Evolutionary conservation across 2,113 vertebrate genomes (phyloP).

Genomic region (Trogon melanurus): DNA sequence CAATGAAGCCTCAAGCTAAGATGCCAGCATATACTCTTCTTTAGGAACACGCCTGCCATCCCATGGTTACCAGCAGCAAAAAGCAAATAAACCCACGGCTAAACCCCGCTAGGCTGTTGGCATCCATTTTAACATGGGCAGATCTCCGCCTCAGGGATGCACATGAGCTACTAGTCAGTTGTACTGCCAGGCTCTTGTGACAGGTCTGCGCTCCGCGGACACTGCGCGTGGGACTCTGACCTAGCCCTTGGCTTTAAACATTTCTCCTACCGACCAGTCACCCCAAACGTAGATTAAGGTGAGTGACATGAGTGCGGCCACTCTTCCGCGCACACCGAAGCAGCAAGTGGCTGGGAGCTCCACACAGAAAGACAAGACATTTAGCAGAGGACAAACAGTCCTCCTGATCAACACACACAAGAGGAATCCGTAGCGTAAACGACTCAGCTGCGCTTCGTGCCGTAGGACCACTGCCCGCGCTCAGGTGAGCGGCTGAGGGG

Average conservation of each 20-base stretch:
- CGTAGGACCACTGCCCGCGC: neutral
- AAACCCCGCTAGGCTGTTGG: neutral
- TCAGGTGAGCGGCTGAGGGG: neutral
- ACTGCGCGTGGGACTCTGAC: neutral
- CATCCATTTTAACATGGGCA: neutral
- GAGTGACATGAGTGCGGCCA: neutral
- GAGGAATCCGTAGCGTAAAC: neutral
- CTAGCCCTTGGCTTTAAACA: neutral
- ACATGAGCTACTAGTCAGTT: neutral
- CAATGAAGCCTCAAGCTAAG: neutral
- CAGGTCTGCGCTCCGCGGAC: neutral
- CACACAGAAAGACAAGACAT: neutral
- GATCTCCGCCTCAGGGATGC: neutral
- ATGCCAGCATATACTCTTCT: neutral
- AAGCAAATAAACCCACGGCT: slow-evolving; percentile 12
- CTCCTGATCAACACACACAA: neutral
- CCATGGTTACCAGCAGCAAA: slow-evolving; percentile 24
- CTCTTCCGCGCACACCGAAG: accelerated
- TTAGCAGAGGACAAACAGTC: neutral
- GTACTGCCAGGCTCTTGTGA: neutral
- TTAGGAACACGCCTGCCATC: neutral
- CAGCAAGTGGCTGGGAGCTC: neutral
- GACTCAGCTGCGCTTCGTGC: neutral
- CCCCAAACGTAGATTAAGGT: neutral
- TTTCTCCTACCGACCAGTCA: neutral